Evolutionary conservation across 1,140 invertebrate species (phyloP).

Genomic region (Metopolophium dirhodum): DNA sequence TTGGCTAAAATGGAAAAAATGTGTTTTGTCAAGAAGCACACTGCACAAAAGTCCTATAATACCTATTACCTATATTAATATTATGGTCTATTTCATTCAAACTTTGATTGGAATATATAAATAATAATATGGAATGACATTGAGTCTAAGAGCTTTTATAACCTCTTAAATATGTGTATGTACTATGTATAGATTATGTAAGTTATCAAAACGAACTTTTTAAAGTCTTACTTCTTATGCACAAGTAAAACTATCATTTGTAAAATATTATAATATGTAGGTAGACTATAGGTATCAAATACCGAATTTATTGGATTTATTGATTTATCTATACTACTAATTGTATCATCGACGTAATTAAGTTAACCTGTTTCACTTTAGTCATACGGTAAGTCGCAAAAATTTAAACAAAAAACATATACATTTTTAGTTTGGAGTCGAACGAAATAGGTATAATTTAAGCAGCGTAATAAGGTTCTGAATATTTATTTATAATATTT

Average conservation of each 20-base stretch:
- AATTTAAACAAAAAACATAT: neutral
- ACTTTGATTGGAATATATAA: neutral
- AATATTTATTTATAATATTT: too few relatives aligned
- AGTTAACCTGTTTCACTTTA: neutral
- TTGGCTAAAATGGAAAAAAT: neutral
- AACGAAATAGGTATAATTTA: neutral
- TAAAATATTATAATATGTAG: neutral
- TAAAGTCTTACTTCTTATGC: neutral
- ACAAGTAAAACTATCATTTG: neutral
- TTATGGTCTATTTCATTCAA: too few relatives aligned
- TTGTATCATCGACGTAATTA: neutral
- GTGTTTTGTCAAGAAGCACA: neutral
- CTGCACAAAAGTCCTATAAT: neutral
- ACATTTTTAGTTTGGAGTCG: neutral
- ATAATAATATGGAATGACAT: neutral
- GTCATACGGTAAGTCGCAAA: neutral
- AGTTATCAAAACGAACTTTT: neutral
- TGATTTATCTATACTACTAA: too few relatives aligned
- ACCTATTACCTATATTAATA: too few relatives aligned
- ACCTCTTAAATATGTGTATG: neutral
- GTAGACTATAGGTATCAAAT: too few relatives aligned
- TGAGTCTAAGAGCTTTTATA: neutral
- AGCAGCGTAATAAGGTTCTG: too few relatives aligned
- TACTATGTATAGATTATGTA: neutral
- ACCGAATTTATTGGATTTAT: neutral